Evolutionary conservation across 2,113 vertebrate species (phyloP).

Genomic region (Scomber scombrus): DNA sequence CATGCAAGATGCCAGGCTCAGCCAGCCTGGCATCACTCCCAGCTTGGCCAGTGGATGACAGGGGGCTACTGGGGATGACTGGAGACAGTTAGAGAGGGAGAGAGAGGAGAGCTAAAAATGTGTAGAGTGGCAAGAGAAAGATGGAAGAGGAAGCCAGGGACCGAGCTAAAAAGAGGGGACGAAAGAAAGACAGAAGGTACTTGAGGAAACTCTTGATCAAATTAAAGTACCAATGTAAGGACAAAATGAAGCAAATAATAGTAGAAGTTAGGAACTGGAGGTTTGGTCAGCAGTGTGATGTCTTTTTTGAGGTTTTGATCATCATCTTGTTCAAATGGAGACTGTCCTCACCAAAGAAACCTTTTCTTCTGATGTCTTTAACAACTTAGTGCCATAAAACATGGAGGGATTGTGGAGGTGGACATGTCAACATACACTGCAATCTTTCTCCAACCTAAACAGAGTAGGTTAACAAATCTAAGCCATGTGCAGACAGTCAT

Average conservation of each 20-base stretch:
- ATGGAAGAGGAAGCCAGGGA: conserved; percentile 6
- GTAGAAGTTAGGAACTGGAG: not conserved
- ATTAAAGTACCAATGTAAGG: not conserved
- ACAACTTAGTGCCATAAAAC: too few relatives aligned
- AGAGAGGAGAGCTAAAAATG: conserved; percentile 30
- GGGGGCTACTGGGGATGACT: conserved; percentile 56
- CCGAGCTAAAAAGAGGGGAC: not conserved
- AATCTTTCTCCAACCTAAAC: too few relatives aligned
- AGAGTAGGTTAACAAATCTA: too few relatives aligned
- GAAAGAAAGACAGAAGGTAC: not conserved
- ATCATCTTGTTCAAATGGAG: too few relatives aligned
- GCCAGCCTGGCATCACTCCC: conserved; percentile 70
- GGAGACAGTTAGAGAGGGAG: conserved; percentile 42
- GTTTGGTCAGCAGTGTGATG: not conserved
- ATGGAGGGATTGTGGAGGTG: too few relatives aligned
- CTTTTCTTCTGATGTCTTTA: too few relatives aligned
- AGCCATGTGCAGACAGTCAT: too few relatives aligned
- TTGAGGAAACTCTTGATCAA: not conserved
- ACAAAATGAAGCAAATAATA: not conserved
- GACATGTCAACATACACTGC: too few relatives aligned
- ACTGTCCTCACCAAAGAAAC: too few relatives aligned
- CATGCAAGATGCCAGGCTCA: conserved; percentile 62
- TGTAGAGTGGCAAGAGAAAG: conserved; percentile 17
- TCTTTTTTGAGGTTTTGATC: not conserved
- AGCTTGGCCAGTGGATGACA: conserved; percentile 73